Base-by-base conservation (phyloP, 2,888 invertebrate genomes). In the Teleogryllus oceanicus region DNA sequence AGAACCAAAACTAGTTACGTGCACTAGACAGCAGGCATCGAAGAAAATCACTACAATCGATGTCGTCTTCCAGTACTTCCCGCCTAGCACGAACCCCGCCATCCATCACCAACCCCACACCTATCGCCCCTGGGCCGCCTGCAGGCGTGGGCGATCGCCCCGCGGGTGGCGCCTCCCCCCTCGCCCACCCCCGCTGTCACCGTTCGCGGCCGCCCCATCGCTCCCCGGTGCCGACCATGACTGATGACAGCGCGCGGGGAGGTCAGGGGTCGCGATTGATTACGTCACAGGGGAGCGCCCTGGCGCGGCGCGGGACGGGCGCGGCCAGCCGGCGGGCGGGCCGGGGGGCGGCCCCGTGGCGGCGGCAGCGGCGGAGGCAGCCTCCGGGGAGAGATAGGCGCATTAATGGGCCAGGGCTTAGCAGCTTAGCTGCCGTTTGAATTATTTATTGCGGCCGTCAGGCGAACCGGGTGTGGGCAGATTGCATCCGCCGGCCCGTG, bases 211-310 rank as follows among this genome's bases (percentile, higher is more conserved):
- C 62, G 12, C 62, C 13, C 16, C 62, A 62, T 62, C 62, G 62
- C 62, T 13, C 62, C 62, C 62, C 62, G n/a, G 16, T 62, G 62
- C 62, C 62, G n/a, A 13, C 62, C 62, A 62, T 62, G 62, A 62
- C 62, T 62, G 62, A 62, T 62, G 62, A 62, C 62, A 62, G 62
- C 62, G 62, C 62, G 62, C 62, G 62, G 62, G 62, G 62, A 62
- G 62, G 62, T 62, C 62, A 62, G 62, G 62, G 62, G 62, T 62
- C 62, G 62, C 62, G 62, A 62, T 62, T 62, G 62, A 62, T 62
- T 62, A 62, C 62, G 62, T 62, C 62, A 62, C 62, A 62, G 62
- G 62, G 62, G 62, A 62, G 62, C 13, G 62, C 8, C n/a, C 62
- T 12, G 62, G 16, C 13, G n/a, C 5, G 11, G n/a, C 62, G 62